A percentile compares a stretch with the other conserved stretches of the same genome.
phyloP scores from a whole-genome alignment of 2,888 invertebrate species.

The Hartigia nigra region DNA sequence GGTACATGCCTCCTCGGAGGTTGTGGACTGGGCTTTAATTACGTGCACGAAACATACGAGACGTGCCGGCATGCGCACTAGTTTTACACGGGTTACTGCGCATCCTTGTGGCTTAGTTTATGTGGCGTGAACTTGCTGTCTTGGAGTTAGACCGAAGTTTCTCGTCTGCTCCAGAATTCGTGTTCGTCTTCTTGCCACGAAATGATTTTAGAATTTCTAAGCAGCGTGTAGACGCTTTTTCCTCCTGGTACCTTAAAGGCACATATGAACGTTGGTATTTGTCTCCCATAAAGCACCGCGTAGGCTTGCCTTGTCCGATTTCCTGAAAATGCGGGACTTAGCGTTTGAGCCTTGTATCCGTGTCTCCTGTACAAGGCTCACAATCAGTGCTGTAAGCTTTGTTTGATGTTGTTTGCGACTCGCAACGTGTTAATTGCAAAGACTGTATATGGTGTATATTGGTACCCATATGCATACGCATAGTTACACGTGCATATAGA shows the following conservation, averaged over 20 bases:
- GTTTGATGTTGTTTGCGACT: neutral
- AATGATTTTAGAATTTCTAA: neutral
- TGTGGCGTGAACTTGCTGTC: slow-evolving; percentile 26
- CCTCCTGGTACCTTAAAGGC: neutral
- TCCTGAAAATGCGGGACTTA: neutral
- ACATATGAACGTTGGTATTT: neutral
- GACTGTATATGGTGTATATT: neutral
- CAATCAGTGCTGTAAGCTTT: neutral
- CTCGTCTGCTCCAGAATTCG: neutral
- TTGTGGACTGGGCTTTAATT: slow-evolving; percentile 43
- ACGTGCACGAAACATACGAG: slow-evolving; percentile 45
- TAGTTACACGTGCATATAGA: neutral
- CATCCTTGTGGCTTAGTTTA: slow-evolving; percentile 25
- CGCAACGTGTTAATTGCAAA: neutral
- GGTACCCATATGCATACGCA: neutral
- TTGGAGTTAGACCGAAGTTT: neutral
- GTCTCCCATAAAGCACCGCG: neutral
- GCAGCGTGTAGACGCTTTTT: neutral
- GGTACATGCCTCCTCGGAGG: slow-evolving; percentile 4
- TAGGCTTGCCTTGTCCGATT: neutral
- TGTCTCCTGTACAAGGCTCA: neutral
- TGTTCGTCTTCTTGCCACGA: neutral
- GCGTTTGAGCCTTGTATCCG: neutral
- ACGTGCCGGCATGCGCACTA: slow-evolving; percentile 35
- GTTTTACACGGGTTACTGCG: slow-evolving; percentile 20